Percentiles rank a stretch among this genome's conserved stretches.
These are phyloP conservation scores for Plectropomus leopardus DNA, from an alignment of 2,113 vertebrate genomes.

Conservation along the genomic window DNA sequence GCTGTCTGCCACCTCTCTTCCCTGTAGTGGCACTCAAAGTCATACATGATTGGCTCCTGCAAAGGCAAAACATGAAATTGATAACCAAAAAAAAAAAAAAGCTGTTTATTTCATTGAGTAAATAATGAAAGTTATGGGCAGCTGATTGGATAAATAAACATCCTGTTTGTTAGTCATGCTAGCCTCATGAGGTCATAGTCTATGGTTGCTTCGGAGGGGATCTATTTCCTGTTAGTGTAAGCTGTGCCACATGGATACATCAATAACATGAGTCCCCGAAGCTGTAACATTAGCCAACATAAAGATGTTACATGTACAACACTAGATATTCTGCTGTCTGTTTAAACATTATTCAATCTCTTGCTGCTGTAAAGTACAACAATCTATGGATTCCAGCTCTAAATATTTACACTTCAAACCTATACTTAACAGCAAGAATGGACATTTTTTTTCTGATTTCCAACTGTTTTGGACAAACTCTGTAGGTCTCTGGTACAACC, in stretches of 20 bases:
- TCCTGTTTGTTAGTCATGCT: background rate
- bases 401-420: background rate
- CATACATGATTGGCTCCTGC: conserved; percentile 80
- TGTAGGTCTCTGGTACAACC: background rate
- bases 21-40: conserved; percentile 85
- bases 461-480: background rate
- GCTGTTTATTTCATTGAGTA: background rate
- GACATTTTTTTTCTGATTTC: background rate
- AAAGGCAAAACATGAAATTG: too few species aligned
- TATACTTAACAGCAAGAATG: background rate
- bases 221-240: background rate
- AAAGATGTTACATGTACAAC: background rate
- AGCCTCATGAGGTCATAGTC: background rate
- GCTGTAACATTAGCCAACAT: background rate
- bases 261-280: background rate
- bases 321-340: background rate
- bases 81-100: background rate
- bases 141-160: background rate
- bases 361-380: background rate
- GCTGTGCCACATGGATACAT: background rate
- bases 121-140: background rate
- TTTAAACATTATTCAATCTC: too few species aligned
- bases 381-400: background rate
- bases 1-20: conserved; percentile 79
- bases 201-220: background rate